Base-by-base conservation (phyloP, 1,140 invertebrate genomes). In the Pseudoatta argentina region DNA sequence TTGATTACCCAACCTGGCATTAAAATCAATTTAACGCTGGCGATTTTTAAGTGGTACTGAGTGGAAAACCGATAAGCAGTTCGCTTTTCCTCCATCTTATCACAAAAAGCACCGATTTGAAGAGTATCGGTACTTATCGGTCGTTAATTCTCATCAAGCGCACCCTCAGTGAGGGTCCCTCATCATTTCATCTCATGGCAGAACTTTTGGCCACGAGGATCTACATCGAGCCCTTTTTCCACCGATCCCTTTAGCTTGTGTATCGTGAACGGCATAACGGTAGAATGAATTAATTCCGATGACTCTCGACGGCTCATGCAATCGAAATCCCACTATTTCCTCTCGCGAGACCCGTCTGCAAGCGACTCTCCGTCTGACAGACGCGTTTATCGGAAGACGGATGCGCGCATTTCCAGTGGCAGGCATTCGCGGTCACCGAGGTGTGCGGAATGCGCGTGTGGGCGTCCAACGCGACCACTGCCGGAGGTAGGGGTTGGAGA, bases 361-460 rank as follows among this genome's bases (percentile, higher is more conserved):
- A 55, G 12, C 64, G 64, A 34, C 61, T 66, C 55, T 7, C 73
- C 30, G 18, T n/a, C 44, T 39, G 24, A 21, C 77, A 72, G 51
- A 72, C 51, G 27, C 55, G 69, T 73, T 83, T 83, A 73, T 73
- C 79, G 79, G 39, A 67, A 83, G 39, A 48, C 69, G 39, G 69
- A 61, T 48, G 55, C 67, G 67, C 48, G 67, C 79, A 61, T 69
- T 63, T 83, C 39, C 79, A 71, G 53, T 21, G 34, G 34, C 55
- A 61, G 55, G 79, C 79, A 75, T 73, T 83, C 69, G 69, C 69
- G 44, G 39, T 59, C 53, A 82, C 21, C 78, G 67, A 82, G 67
- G 78, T 73, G 69, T 61, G 55, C 39, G 79, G 14, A 73, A 83
- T 73, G 12, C 39, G 79, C 53, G 24, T 18, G 79, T 34, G 30